Evolutionary conservation across 2,888 invertebrate species (phyloP).

Genomic region (Chironomus riparius): DNA sequence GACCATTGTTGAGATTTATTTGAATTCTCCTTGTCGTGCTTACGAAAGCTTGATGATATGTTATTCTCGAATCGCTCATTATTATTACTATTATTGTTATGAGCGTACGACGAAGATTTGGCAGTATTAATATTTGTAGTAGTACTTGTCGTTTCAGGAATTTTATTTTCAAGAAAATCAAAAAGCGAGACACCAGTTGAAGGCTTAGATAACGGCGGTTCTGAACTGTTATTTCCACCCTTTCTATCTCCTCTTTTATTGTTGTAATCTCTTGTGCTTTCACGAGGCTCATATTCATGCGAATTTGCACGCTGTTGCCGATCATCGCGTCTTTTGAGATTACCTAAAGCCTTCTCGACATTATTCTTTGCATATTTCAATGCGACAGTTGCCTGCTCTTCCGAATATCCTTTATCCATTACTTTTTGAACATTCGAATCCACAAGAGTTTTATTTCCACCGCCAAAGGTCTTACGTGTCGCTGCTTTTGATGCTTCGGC

Average conservation of each 20-base stretch:
- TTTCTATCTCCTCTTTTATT: constrained; percentile 29
- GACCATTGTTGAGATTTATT: constrained; percentile 12
- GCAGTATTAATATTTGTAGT: constrained; percentile 31
- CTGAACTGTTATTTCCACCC: constrained; percentile 5
- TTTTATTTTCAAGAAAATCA: constrained; percentile 73
- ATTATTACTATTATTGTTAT: neutral
- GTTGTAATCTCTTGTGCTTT: constrained; percentile 32
- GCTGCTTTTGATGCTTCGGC: constrained; percentile 70
- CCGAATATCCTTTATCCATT: constrained; percentile 67
- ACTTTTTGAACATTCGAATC: constrained; percentile 71
- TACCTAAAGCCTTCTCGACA: constrained; percentile 60
- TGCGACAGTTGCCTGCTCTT: constrained; percentile 67
- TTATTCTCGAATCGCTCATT: constrained; percentile 39
- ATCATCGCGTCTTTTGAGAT: constrained; percentile 51
- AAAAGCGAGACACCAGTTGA: constrained; percentile 71
- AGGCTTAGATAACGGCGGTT: constrained; percentile 50
- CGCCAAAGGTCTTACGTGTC: constrained; percentile 55
- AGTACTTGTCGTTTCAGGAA: constrained; percentile 49
- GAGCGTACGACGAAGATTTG: constrained; percentile 38
- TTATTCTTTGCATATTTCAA: constrained; percentile 62
- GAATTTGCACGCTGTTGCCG: constrained; percentile 39
- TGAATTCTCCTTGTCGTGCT: constrained; percentile 28
- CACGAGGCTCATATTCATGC: constrained; percentile 44
- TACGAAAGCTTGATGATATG: constrained; percentile 40
- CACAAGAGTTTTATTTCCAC: constrained; percentile 55